These are phyloP conservation scores for Fistularia tabacaria DNA, from an alignment of 2,797 vertebrate genomes.

Conservation along the genomic window DNA sequence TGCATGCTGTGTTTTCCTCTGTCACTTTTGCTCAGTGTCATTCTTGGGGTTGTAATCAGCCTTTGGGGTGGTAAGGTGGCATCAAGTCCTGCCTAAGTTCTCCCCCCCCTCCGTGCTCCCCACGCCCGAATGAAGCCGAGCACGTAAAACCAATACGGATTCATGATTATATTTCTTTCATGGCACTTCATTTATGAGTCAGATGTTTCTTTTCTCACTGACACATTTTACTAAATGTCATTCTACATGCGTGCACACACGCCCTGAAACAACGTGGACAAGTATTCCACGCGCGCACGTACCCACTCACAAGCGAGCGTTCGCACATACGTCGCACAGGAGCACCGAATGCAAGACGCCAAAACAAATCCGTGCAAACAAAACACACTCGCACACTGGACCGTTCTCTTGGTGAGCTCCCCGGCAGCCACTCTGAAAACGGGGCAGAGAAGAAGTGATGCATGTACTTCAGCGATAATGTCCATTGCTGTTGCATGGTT, in stretches of 20 bases:
- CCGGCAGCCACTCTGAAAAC: conserved; percentile 61
- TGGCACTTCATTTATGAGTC: conserved; percentile 75
- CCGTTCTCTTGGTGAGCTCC: conserved; percentile 53
- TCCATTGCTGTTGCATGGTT: conserved; percentile 54
- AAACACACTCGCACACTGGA: conserved; percentile 18
- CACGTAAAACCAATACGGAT: conserved; percentile 54
- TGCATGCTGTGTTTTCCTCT: conserved; percentile 39
- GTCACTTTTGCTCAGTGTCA: conserved; percentile 49
- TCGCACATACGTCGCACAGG: conserved; percentile 12
- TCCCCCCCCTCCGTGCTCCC: conserved; percentile 24
- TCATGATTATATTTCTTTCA: conserved; percentile 71
- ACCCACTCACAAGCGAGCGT: conserved; percentile 7
- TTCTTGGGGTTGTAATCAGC: conserved; percentile 52
- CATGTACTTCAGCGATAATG: conserved; percentile 70
- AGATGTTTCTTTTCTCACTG: conserved; percentile 63
- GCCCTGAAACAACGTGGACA: conserved; percentile 33
- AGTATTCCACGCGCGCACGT: not conserved
- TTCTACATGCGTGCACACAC: conserved; percentile 62
- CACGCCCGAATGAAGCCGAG: conserved; percentile 44
- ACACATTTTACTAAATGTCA: conserved; percentile 71
- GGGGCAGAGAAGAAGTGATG: conserved; percentile 59
- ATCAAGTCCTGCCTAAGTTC: conserved; percentile 13
- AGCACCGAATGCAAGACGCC: conserved; percentile 3
- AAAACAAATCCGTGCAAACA: conserved; percentile 6
- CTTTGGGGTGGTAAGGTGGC: conserved; percentile 43